These are phyloP conservation scores for Pangasius mekongensis DNA, from an alignment of 2,797 vertebrate genomes.

Conservation along the genomic window DNA sequence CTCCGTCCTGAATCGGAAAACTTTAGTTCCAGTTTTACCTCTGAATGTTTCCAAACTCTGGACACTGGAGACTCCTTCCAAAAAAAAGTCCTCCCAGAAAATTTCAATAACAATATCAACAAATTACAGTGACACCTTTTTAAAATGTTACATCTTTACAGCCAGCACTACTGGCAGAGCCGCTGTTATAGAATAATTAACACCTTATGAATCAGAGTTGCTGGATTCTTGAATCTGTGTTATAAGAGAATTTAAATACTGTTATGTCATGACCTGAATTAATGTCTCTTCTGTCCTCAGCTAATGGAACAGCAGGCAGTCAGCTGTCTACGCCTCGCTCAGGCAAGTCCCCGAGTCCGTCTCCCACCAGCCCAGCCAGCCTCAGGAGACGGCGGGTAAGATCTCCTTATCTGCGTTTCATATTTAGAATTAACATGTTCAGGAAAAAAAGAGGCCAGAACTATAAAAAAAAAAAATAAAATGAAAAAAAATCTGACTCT, in stretches of 20 bases:
- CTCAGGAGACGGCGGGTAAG: constrained; percentile 93
- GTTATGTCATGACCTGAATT: neutral
- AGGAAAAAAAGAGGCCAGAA: neutral
- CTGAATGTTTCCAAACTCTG: no score
- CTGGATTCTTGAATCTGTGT: neutral
- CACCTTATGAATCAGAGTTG: neutral
- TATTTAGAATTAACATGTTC: neutral
- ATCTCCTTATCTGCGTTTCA: neutral
- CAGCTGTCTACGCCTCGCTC: constrained; percentile 96
- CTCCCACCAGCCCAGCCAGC: constrained; percentile 95
- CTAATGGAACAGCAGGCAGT: constrained; percentile 95
- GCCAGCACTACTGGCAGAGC: neutral
- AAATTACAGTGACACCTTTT: neutral
- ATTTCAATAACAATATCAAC: neutral
- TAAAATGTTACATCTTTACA: neutral
- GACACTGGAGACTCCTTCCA: neutral
- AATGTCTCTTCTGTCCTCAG: constrained; percentile 65
- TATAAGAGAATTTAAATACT: neutral
- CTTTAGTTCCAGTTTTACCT: neutral
- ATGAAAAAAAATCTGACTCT: neutral
- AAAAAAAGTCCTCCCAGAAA: neutral
- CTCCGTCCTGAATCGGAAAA: neutral
- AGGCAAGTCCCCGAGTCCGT: constrained; percentile 94
- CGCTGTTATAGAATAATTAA: neutral
- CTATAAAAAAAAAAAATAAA: rapidly evolving